A percentile compares a stretch with the other conserved stretches of the same genome.
Evolutionary conservation across 2,888 invertebrate genomes (phyloP).

Genomic region (Bhutanitis thaidina): DNA sequence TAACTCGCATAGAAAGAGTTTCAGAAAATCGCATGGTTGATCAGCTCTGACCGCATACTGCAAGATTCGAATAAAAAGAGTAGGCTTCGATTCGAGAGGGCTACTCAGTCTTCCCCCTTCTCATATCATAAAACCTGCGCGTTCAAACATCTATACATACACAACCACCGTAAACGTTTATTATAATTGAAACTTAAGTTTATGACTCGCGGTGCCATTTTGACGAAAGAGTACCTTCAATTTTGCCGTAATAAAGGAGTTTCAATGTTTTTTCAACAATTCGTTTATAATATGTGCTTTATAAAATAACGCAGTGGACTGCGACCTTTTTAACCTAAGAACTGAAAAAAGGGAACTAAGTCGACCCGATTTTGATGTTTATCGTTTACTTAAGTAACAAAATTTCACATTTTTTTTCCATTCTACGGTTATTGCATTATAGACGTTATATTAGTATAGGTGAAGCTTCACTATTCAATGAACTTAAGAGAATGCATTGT

Average conservation of each 20-base stretch:
- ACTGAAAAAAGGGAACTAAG: no score
- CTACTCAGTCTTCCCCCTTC: constrained; percentile 34
- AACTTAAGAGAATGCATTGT: no score
- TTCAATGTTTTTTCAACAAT: no score
- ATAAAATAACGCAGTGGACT: no score
- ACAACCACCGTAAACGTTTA: constrained; percentile 62
- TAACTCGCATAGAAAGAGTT: constrained; percentile 1
- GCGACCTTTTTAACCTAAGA: no score
- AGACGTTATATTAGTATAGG: no score
- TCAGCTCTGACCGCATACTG: constrained; percentile 7
- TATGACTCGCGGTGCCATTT: constrained; percentile 59
- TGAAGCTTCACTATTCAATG: no score
- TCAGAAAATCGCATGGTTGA: neutral
- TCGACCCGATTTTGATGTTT: no score
- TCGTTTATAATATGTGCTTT: no score
- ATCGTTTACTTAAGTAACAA: no score
- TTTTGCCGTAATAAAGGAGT: constrained; percentile 28
- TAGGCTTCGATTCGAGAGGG: constrained; percentile 44
- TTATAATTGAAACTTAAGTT: constrained; percentile 73
- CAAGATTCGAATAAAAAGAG: constrained; percentile 52
- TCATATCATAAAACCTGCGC: constrained; percentile 58
- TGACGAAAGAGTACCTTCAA: constrained; percentile 55
- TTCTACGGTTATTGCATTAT: no score
- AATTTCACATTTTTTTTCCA: no score
- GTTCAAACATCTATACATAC: constrained; percentile 62